Conservation (phyloP, 2,113 vertebrate genomes). For the Okapia johnstoni region DNA sequence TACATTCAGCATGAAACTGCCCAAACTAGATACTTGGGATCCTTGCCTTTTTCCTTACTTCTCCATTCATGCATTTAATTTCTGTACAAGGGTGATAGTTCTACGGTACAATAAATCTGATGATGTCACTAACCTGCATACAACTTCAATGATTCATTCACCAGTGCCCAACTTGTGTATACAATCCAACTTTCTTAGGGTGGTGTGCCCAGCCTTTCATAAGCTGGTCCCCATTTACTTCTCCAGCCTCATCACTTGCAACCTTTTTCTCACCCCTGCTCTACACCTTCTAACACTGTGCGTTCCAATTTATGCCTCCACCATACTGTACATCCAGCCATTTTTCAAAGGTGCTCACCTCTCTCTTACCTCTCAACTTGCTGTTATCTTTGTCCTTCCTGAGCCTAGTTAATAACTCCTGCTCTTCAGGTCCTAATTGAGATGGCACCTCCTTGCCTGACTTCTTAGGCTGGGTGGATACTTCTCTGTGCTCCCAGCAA, state of each 20-base stretch:
- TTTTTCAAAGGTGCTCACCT: background rate
- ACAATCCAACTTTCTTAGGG: background rate
- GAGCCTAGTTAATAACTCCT: background rate
- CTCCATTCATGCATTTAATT: background rate
- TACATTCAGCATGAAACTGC: background rate
- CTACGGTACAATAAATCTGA: background rate
- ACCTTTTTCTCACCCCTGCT: background rate
- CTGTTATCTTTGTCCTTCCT: background rate
- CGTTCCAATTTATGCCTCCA: background rate
- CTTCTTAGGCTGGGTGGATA: background rate
- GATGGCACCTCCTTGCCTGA: background rate
- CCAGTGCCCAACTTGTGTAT: background rate
- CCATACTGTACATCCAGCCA: background rate
- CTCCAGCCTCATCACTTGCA: background rate
- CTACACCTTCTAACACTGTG: background rate
- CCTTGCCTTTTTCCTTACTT: background rate
- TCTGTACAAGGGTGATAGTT: background rate
- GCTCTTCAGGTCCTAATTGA: background rate
- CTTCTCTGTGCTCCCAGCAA: background rate
- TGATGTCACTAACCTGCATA: background rate
- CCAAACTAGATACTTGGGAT: background rate
- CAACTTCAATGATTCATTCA: conserved; percentile 30
- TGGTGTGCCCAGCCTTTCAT: background rate
- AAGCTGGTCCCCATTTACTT: background rate
- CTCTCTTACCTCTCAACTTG: background rate